Evolutionary conservation across 1,140 invertebrate species (phyloP).

Genomic region (Drosophila erecta): DNA sequence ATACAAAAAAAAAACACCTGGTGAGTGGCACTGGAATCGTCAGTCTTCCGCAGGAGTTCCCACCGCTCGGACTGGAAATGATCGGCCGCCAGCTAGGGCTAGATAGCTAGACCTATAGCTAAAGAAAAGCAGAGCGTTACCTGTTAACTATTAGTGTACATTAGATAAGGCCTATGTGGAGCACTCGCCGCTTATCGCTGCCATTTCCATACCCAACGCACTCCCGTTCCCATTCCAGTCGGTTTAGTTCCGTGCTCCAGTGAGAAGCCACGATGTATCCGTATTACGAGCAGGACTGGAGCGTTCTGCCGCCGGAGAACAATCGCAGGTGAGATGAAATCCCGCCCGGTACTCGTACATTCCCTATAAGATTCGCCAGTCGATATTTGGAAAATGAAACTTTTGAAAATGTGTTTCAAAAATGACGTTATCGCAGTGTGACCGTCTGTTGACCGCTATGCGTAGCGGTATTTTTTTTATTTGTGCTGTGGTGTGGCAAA

Average conservation of each 20-base stretch:
- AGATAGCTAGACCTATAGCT: not conserved
- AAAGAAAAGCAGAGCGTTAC: constrained; percentile 31
- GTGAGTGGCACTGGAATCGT: constrained; percentile 41
- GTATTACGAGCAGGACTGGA: constrained; percentile 92
- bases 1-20: not conserved
- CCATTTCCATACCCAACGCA: constrained; percentile 29
- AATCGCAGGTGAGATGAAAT: constrained; percentile 89
- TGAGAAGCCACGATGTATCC: constrained; percentile 86
- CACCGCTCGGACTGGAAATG: constrained; percentile 40
- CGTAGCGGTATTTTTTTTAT: constrained; percentile 1
- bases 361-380: not conserved
- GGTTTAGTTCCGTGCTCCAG: constrained; percentile 38
- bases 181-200: constrained; percentile 66
- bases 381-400: not conserved
- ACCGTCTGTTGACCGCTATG: not conserved
- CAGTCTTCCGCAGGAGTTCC: constrained; percentile 60
- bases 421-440: constrained; percentile 38
- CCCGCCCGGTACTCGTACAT: not conserved
- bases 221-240: constrained; percentile 46
- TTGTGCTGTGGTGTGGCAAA: constrained; percentile 1
- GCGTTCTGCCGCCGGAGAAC: constrained; percentile 91
- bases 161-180: constrained; percentile 75
- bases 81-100: not conserved
- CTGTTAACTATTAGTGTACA: constrained; percentile 69
- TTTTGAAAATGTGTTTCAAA: constrained; percentile 28